phyloP scores from a whole-genome alignment of 2,113 vertebrate genomes.

The Lynx canadensis region DNA sequence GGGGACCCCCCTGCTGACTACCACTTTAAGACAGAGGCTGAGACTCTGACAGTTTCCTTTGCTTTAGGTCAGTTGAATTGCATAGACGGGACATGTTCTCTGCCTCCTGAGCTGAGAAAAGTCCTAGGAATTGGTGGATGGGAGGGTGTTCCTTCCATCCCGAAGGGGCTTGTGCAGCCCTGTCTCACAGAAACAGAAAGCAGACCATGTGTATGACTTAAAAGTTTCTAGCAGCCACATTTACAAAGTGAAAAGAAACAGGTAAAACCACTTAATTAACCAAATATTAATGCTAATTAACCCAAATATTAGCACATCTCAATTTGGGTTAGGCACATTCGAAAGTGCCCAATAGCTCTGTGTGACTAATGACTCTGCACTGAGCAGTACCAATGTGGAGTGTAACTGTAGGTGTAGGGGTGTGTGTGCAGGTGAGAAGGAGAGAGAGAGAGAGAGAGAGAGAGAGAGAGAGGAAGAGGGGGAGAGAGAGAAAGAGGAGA shows the following conservation, averaged over 20 bases:
- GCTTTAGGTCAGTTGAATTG: not conserved
- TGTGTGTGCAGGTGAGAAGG: not conserved
- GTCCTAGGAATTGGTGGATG: not conserved
- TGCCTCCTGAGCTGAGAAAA: not conserved
- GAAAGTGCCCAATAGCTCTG: not conserved
- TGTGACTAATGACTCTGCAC: not conserved
- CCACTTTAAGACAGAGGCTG: not conserved
- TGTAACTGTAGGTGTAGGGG: not conserved
- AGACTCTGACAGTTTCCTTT: not conserved
- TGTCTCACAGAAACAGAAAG: not conserved
- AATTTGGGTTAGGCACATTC: not conserved
- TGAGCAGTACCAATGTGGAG: not conserved
- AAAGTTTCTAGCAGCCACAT: not conserved
- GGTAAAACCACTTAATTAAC: not conserved
- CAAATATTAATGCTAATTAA: not conserved
- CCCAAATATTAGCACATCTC: not conserved
- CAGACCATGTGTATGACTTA: not conserved
- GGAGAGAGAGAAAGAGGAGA: not conserved
- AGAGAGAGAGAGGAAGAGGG: not conserved
- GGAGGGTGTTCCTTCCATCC: not conserved
- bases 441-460: not conserved
- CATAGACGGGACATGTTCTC: too few relatives aligned
- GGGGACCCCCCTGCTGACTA: not conserved
- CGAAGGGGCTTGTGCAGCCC: fast-evolving
- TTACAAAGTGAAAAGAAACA: not conserved